A percentile compares a stretch with the other conserved stretches of the same genome.
Evolutionary conservation across 2,888 invertebrate genomes (phyloP).

Genomic region (Odontothrips loti): DNA sequence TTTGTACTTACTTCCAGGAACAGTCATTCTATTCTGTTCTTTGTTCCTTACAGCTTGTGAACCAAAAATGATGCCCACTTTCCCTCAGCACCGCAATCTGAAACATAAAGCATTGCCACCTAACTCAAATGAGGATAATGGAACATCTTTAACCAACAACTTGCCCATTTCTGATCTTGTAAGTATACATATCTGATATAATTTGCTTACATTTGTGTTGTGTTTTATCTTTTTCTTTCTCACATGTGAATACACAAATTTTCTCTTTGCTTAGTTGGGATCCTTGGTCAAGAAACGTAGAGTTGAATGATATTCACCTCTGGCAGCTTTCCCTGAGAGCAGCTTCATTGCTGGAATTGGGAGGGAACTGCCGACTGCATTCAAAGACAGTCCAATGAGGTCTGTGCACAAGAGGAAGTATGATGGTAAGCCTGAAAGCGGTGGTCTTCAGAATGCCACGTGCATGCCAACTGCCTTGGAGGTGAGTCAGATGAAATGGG

Average conservation of each 20-base stretch:
- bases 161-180: conserved; percentile 75
- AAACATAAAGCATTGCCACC: conserved; percentile 39
- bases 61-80: conserved; percentile 95
- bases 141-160: conserved; percentile 53
- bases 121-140: conserved; percentile 25
- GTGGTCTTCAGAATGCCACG: no score
- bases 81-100: conserved; percentile 91
- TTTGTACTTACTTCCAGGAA: no score
- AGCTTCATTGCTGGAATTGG: background rate
- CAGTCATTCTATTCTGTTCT: background rate
- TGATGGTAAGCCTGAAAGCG: background rate
- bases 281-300: conserved; percentile 76
- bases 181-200: conserved; percentile 40
- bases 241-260: conserved; percentile 22
- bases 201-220: background rate
- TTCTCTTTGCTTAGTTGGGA: conserved; percentile 53
- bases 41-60: conserved; percentile 73
- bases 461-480: no score
- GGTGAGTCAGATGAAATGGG: no score
- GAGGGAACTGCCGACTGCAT: background rate
- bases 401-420: background rate
- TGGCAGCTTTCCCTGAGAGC: background rate
- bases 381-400: conserved; percentile 24
- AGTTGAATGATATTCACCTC: conserved; percentile 54
- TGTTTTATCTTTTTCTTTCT: no score